These are phyloP conservation scores for Pachydiplax longipennis DNA, from an alignment of 2,888 invertebrate genomes.

Conservation along the genomic window DNA sequence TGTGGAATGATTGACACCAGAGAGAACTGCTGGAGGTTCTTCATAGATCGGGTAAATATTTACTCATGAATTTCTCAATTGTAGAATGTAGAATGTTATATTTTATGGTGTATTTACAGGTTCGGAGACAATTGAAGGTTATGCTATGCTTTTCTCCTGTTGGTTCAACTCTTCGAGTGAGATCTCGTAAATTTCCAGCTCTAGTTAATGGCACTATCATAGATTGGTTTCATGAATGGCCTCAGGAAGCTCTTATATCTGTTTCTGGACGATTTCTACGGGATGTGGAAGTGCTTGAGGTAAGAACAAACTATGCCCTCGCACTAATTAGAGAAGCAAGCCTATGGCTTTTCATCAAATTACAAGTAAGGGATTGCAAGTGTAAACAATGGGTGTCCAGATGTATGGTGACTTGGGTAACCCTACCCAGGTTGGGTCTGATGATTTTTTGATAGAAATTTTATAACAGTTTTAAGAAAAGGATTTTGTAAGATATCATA, in stretches of 20 bases:
- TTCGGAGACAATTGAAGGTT: conserved; percentile 59
- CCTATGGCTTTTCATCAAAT: too few relatives aligned
- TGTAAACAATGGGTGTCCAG: too few relatives aligned
- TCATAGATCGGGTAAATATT: conserved; percentile 81
- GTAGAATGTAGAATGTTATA: background rate
- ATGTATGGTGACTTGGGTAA: too few relatives aligned
- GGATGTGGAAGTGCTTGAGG: conserved; percentile 77
- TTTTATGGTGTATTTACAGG: background rate
- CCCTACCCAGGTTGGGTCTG: too few relatives aligned
- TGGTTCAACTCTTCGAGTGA: conserved; percentile 83
- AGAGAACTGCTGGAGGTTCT: conserved; percentile 96
- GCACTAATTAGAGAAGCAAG: too few relatives aligned
- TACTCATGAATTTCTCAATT: background rate
- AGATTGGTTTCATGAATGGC: conserved; percentile 98
- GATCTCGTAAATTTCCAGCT: conserved; percentile 93
- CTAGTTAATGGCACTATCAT: conserved; percentile 91
- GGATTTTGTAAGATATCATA: too few relatives aligned
- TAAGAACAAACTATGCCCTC: conserved; percentile 56
- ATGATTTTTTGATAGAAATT: too few relatives aligned
- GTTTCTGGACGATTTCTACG: conserved; percentile 85
- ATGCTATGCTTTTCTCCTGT: conserved; percentile 95
- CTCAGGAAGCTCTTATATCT: conserved; percentile 86
- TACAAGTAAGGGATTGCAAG: too few relatives aligned
- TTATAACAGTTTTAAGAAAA: too few relatives aligned
- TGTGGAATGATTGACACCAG: conserved; percentile 82